Evolutionary conservation across 2,888 invertebrate species (phyloP).

Genomic region (Pyrgus malvae): DNA sequence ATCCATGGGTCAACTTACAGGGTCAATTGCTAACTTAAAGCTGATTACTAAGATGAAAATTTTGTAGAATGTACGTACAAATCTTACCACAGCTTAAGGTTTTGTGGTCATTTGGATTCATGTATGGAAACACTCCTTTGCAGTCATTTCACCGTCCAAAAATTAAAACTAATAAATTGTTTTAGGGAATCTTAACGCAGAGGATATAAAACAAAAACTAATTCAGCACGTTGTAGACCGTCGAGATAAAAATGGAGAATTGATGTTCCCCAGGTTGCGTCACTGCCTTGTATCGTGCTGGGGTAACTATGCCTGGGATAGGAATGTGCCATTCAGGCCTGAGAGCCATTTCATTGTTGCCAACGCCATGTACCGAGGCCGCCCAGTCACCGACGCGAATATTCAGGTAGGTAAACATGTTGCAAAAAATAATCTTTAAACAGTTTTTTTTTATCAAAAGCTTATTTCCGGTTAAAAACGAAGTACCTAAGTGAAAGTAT

Average conservation of each 20-base stretch:
- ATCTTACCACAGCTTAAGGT: too few relatives aligned
- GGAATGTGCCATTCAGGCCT: constrained; percentile 79
- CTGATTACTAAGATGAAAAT: too few relatives aligned
- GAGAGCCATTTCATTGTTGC: constrained; percentile 87
- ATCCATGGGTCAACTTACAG: too few relatives aligned
- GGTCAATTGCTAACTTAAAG: too few relatives aligned
- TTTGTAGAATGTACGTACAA: too few relatives aligned
- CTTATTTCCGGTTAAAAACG: too few relatives aligned
- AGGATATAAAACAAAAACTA: constrained; percentile 74
- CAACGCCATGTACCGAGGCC: constrained; percentile 84
- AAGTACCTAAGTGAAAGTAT: neutral
- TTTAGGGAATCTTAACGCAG: constrained; percentile 73
- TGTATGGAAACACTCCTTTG: too few relatives aligned
- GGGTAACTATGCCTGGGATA: constrained; percentile 90
- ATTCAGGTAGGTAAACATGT: constrained; percentile 82
- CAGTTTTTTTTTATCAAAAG: too few relatives aligned
- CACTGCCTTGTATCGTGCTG: constrained; percentile 86
- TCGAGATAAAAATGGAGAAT: constrained; percentile 80
- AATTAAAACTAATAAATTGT: neutral
- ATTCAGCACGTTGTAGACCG: constrained; percentile 75
- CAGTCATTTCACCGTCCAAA: too few relatives aligned
- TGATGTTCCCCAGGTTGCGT: constrained; percentile 85
- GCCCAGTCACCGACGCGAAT: constrained; percentile 86
- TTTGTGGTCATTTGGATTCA: too few relatives aligned
- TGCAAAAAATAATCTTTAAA: neutral